These are phyloP conservation scores for Paracanthobrama guichenoti DNA, from an alignment of 2,113 vertebrate species.

Conservation along the genomic window DNA sequence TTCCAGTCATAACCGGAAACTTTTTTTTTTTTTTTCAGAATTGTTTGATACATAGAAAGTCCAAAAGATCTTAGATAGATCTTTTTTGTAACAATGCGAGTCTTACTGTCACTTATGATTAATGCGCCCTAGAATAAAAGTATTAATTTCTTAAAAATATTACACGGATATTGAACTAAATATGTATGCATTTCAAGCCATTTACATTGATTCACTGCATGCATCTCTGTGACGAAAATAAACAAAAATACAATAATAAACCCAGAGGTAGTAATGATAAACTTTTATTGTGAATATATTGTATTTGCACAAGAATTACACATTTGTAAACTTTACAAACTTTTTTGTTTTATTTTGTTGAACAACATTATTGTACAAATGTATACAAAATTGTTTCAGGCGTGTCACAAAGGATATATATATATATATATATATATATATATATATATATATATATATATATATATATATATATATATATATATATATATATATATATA, in stretches of 20 bases:
- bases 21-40: too few species aligned
- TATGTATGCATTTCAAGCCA: too few species aligned
- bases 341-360: constrained; percentile 77
- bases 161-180: too few species aligned
- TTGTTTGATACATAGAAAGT: too few species aligned
- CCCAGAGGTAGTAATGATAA: constrained; percentile 48
- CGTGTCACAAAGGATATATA: constrained; percentile 94
- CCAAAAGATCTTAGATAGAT: neutral
- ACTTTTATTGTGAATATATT: constrained; percentile 99
- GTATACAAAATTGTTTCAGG: constrained; percentile 93
- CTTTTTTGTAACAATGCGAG: neutral
- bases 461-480: too few species aligned
- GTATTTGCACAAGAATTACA: constrained; percentile 96
- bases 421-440: constrained; percentile 49
- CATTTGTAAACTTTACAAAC: constrained; percentile 92
- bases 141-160: neutral
- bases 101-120: neutral
- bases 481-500: too few species aligned
- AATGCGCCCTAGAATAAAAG: neutral
- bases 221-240: neutral
- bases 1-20: too few species aligned
- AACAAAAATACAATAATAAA: neutral
- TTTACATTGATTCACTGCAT: too few species aligned
- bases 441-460: constrained; percentile 67
- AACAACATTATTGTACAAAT: constrained; percentile 98